These are phyloP conservation scores for Xerus inauris DNA, from an alignment of 2,113 vertebrate species.

Conservation along the genomic window DNA sequence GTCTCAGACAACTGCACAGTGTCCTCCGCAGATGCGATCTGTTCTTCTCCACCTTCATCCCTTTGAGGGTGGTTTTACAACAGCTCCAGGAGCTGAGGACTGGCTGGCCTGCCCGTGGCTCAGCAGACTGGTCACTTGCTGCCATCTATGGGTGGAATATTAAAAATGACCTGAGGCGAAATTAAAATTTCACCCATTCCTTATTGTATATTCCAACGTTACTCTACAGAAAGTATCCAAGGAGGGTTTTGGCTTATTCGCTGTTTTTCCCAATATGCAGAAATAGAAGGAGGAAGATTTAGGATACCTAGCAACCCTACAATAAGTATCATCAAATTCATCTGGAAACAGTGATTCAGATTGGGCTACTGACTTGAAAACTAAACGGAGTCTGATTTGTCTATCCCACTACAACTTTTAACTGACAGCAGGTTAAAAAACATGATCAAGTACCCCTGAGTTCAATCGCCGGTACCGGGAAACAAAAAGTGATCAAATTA, in stretches of 20 bases:
- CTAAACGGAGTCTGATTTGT: neutral
- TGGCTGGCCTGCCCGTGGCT: accelerated
- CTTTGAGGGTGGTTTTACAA: neutral
- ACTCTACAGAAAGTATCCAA: neutral
- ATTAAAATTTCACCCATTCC: neutral
- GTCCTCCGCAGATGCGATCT: neutral
- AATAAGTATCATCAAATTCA: neutral
- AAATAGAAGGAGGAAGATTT: neutral
- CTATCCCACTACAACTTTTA: neutral
- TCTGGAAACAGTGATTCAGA: neutral
- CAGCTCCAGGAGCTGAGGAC: neutral
- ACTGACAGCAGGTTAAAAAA: neutral
- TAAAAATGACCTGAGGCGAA: constrained; percentile 50
- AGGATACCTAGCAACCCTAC: neutral
- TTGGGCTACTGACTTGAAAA: neutral
- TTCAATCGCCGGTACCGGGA: no score
- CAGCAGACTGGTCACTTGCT: constrained; percentile 64
- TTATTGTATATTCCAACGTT: neutral
- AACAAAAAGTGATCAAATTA: neutral
- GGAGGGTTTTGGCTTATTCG: neutral
- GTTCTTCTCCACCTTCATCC: neutral
- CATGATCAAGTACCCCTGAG: no score
- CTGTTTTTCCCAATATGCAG: neutral
- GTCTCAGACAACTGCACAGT: neutral
- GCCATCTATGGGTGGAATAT: constrained; percentile 75